Base-by-base conservation (phyloP, 2,888 invertebrate species). In the Epicampocera succincta region DNA sequence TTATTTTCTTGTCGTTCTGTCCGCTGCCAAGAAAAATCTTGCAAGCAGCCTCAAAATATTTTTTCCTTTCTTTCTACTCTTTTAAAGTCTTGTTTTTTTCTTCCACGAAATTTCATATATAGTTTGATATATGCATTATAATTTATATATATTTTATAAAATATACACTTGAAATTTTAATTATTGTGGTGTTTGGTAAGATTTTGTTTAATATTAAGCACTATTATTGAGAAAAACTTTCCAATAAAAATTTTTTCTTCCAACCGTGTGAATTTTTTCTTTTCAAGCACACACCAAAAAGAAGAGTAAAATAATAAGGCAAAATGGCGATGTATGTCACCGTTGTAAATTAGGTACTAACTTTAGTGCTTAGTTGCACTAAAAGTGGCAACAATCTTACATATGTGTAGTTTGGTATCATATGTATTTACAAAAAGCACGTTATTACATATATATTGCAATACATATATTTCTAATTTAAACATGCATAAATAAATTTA, bases 261-360 rank as follows among this genome's bases (percentile, higher is more conserved):
- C 73, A 73, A 60, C 56, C 75, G 79, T 80, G 78, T 74, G 79
- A 85, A 80, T 84, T 74, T 85, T 86, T 74, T 82, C 73, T 73
- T 73, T 72, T 61, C 63, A 66, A 77, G 79, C 80, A 75, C 81
- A 63, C 33, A 73, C 21, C 33, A 74, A 78, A 61, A 80, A 76
- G 66, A 73, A 76, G 66, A 80, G 74, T 48, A 80, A 73, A 84
- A 78, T 40, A 85, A 85, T 86, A 87, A 85, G 80, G 82, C 84
- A 86, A 89, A 89, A 89, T 89, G 89, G 89, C 89, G 89, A 84
- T 72, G 77, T 77, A 61, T 80, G 46, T 48, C 78, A 73, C 60
- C 38, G 78, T 79, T 79, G 72, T 65, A 72, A 66, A 42, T 12
- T 13, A 5, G 13, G 0, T 29, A 11, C 19, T 19, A 15, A 15